Base-by-base conservation (phyloP, 2,888 invertebrate species). In the Epinotia brunnichana region DNA sequence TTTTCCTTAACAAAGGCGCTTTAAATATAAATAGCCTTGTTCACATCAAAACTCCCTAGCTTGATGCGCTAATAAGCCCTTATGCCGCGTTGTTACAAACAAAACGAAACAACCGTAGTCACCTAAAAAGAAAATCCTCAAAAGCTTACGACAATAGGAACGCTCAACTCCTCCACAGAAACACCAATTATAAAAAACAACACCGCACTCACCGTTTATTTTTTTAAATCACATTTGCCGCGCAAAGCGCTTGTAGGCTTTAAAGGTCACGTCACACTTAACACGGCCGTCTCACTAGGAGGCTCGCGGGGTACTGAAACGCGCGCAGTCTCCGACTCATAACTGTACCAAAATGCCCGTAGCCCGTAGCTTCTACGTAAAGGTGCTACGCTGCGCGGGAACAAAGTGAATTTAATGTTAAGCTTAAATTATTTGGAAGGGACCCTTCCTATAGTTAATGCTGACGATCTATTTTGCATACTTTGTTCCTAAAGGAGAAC, bases 271-370 rank as follows among this genome's bases (percentile, higher is more conserved):
- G 73, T 75, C 79, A 76, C 78, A 74, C 77, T 59, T 69, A 70
- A 77, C 78, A 84, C 88, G 87, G 84, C 83, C 77, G 79, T 71
- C 75, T 83, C 72, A 77, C 74, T 75, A 78, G 78, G 80, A 78
- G 74, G 81, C 79, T 80, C 82, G 82, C 83, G 86, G 83, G 84
- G 83, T 78, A 91, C 91, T 91, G 89, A 79, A 35, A 83, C 83
- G 78, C 89, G 91, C 91, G 91, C 91, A 91, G 90, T 87, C 91
- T 91, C 91, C 87, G 86, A 87, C 80, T 84, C 84, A 82, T 81
- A 79, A 73, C 77, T 79, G 81, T 82, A 84, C 82, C 80, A 79
- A 83, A 85, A 82, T 83, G 75, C 76, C 74, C 75, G 74, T 76
- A 78, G 75, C 76, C 74, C 75, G 74, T 76, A 78, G 77, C 76